Percentiles rank a stretch among this genome's conserved stretches.
Evolutionary conservation across 2,888 invertebrate genomes (phyloP).

Genomic region (Apocheima hispidaria): DNA sequence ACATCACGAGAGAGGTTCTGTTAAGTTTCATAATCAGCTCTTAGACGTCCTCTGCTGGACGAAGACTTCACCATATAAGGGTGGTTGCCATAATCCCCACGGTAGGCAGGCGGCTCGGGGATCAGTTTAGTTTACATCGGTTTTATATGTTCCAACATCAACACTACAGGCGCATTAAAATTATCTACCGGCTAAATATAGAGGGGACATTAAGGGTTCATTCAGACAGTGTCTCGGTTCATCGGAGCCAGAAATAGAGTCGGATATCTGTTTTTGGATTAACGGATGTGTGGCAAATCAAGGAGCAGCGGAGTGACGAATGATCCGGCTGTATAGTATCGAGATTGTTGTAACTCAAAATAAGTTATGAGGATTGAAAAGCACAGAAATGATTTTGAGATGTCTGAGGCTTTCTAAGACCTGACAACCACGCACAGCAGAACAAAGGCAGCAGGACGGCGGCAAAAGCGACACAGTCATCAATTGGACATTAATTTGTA

Average conservation of each 20-base stretch:
- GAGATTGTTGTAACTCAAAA: not conserved
- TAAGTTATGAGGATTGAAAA: not conserved
- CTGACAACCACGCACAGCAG: too few relatives aligned
- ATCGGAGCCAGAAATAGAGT: constrained; percentile 51
- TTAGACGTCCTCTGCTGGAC: too few relatives aligned
- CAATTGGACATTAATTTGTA: too few relatives aligned
- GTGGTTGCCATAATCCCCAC: too few relatives aligned
- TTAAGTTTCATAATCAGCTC: too few relatives aligned
- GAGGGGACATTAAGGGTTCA: constrained; percentile 51
- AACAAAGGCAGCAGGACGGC: too few relatives aligned
- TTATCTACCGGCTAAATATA: constrained; percentile 50
- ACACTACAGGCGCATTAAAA: constrained; percentile 46
- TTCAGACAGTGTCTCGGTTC: constrained; percentile 50
- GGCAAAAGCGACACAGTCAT: too few relatives aligned
- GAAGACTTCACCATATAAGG: too few relatives aligned
- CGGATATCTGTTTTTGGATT: constrained; percentile 53
- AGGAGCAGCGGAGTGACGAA: not conserved
- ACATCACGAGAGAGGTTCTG: too few relatives aligned
- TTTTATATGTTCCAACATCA: constrained; percentile 33
- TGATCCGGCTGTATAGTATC: not conserved
- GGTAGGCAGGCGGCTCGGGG: too few relatives aligned
- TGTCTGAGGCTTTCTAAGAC: too few relatives aligned
- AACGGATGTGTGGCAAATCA: constrained; percentile 45
- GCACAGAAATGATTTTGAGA: not conserved
- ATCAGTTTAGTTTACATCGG: constrained; percentile 6